A percentile compares a stretch with the other conserved stretches of the same genome.
Evolutionary conservation across 2,797 vertebrate genomes (phyloP).

Genomic region (Thripadectes ignobilis): DNA sequence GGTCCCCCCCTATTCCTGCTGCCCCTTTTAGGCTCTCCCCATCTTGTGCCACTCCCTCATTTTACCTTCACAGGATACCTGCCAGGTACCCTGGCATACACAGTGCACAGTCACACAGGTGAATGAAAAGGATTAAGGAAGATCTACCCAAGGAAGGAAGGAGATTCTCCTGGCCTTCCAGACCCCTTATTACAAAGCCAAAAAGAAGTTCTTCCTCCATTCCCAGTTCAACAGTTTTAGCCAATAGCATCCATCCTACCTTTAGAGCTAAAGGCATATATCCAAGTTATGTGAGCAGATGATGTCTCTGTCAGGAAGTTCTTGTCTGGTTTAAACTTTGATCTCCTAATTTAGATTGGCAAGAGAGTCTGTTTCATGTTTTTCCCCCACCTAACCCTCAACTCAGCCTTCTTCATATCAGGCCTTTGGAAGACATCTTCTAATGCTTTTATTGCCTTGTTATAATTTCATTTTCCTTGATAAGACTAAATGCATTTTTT

Average conservation of each 20-base stretch:
- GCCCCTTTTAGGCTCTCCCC: neutral
- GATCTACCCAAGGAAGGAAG: neutral
- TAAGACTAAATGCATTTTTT: neutral
- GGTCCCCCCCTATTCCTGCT: neutral
- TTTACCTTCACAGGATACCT: neutral
- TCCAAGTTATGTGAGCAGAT: slow-evolving; percentile 8
- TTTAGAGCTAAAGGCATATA: slow-evolving; percentile 2
- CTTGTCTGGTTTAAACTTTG: slow-evolving; percentile 69
- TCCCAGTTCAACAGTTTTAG: slow-evolving; percentile 5
- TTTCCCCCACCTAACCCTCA: neutral
- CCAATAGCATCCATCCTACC: slow-evolving; percentile 37
- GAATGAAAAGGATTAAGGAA: neutral
- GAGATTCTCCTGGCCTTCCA: neutral
- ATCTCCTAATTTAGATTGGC: slow-evolving; percentile 62
- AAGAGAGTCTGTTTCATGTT: slow-evolving; percentile 20
- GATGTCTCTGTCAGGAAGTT: slow-evolving; percentile 68
- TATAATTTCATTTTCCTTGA: neutral
- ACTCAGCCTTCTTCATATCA: slow-evolving; percentile 49
- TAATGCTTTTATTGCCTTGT: slow-evolving; percentile 34
- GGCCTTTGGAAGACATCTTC: slow-evolving; percentile 54
- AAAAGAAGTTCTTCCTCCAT: neutral
- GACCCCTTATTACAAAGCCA: neutral
- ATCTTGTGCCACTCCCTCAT: neutral
- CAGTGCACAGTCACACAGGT: neutral
- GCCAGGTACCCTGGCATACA: neutral